Conservation (phyloP, 2,888 invertebrate genomes). For the Abscondita cerata region DNA sequence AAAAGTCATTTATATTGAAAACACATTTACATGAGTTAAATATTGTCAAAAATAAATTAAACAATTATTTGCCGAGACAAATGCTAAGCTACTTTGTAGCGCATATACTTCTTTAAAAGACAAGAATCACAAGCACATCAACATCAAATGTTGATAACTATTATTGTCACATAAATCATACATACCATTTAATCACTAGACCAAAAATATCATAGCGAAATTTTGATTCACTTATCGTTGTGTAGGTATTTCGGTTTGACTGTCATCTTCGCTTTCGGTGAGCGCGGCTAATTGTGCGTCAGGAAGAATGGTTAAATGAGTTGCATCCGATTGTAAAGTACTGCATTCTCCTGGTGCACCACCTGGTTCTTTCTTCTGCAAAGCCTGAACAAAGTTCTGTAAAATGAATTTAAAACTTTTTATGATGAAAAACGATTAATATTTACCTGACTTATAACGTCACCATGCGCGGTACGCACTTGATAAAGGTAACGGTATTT, state of each 20-base stretch:
- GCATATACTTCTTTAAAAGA: slow-evolving; percentile 3
- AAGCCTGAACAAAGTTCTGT: slow-evolving; percentile 81
- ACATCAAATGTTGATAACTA: slow-evolving; percentile 32
- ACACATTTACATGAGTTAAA: no score
- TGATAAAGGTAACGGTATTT: slow-evolving; percentile 89
- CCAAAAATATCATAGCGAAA: not conserved
- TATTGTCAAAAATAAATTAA: no score
- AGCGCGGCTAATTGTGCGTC: slow-evolving; percentile 65
- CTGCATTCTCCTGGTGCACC: slow-evolving; percentile 69
- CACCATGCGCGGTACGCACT: slow-evolving; percentile 87
- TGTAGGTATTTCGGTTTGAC: slow-evolving; percentile 51
- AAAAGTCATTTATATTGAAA: no score
- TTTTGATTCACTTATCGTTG: slow-evolving; percentile 44
- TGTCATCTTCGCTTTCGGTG: slow-evolving; percentile 68
- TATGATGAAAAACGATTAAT: not conserved
- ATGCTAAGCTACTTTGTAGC: slow-evolving; percentile 29
- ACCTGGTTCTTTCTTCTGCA: slow-evolving; percentile 67
- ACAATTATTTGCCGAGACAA: slow-evolving; percentile 10
- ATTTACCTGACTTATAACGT: slow-evolving; percentile 85
- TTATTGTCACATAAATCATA: slow-evolving; percentile 35
- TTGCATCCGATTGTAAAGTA: slow-evolving; percentile 79
- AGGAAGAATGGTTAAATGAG: slow-evolving; percentile 79
- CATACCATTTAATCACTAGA: slow-evolving; percentile 21
- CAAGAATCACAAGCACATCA: slow-evolving; percentile 34
- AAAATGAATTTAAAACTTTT: slow-evolving; percentile 37